A percentile compares a stretch with the other conserved stretches of the same genome.
These are phyloP conservation scores for Bradypodion pumilum DNA, from an alignment of 2,797 vertebrate species.

Conservation along the genomic window DNA sequence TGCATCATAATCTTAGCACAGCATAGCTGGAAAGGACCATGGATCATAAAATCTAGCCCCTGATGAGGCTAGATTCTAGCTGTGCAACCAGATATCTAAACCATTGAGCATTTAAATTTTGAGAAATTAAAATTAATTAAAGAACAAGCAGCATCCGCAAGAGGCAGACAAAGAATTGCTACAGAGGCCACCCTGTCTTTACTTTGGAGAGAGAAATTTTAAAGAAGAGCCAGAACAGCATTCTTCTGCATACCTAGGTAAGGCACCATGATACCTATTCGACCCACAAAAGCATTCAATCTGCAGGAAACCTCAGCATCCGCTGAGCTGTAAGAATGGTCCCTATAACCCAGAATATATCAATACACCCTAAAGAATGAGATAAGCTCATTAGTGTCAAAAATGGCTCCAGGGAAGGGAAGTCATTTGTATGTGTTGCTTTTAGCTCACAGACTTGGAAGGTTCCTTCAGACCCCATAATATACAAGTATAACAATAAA, in stretches of 20 bases:
- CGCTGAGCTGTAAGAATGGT: conserved; percentile 12
- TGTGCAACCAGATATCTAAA: no score
- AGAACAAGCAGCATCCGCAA: conserved; percentile 44
- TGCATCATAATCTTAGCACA: no score
- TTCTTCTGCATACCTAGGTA: background rate
- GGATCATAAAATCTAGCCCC: no score
- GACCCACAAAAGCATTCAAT: background rate
- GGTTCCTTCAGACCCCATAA: background rate
- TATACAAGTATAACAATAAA: background rate
- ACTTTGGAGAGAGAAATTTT: conserved; percentile 4
- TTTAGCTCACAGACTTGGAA: background rate
- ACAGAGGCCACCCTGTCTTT: conserved; percentile 21
- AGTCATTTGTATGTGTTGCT: background rate
- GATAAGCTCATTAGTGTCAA: conserved; percentile 5
- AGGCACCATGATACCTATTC: background rate
- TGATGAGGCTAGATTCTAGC: no score
- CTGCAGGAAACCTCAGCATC: background rate
- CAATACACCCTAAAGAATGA: conserved; percentile 12
- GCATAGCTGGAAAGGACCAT: no score
- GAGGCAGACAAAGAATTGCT: conserved; percentile 7
- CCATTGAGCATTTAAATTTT: no score
- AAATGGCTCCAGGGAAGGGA: conserved; percentile 19
- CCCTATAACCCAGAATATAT: conserved; percentile 45
- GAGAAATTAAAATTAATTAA: conserved; percentile 49
- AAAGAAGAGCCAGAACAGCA: conserved; percentile 23